These are phyloP conservation scores for Limnephilus auricula DNA, from an alignment of 2,888 invertebrate species.

Conservation along the genomic window DNA sequence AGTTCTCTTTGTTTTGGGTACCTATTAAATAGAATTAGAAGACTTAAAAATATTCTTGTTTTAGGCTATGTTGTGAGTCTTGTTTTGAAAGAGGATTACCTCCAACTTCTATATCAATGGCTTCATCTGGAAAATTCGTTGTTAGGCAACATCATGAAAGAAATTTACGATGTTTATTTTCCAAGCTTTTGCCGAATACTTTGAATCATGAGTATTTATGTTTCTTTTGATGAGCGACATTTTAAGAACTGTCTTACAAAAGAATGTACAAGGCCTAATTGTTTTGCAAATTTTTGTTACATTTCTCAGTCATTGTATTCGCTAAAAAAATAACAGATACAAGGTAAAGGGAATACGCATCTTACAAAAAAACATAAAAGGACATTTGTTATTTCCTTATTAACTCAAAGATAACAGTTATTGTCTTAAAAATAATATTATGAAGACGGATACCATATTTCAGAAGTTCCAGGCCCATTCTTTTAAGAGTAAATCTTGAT, in stretches of 20 bases:
- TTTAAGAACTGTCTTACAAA: neutral
- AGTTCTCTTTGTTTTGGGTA: too few relatives aligned
- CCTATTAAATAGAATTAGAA: too few relatives aligned
- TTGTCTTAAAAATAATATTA: too few relatives aligned
- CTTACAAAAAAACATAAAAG: neutral
- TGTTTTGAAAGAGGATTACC: neutral
- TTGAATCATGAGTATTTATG: neutral
- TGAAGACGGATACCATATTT: too few relatives aligned
- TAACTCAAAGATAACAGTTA: too few relatives aligned
- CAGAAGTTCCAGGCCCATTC: too few relatives aligned
- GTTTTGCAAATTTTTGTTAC: neutral
- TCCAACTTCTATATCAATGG: neutral
- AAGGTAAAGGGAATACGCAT: neutral
- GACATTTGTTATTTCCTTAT: too few relatives aligned
- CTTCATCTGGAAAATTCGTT: neutral
- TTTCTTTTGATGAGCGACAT: neutral
- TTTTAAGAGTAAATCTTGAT: neutral
- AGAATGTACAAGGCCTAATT: neutral
- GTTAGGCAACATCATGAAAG: neutral
- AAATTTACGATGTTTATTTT: neutral
- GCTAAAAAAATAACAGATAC: neutral
- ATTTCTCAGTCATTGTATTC: neutral
- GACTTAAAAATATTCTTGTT: neutral
- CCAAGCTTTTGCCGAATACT: neutral
- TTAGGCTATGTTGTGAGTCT: neutral